Conservation (phyloP, 2,797 vertebrate species). For the Phalloptychus januarius region DNA sequence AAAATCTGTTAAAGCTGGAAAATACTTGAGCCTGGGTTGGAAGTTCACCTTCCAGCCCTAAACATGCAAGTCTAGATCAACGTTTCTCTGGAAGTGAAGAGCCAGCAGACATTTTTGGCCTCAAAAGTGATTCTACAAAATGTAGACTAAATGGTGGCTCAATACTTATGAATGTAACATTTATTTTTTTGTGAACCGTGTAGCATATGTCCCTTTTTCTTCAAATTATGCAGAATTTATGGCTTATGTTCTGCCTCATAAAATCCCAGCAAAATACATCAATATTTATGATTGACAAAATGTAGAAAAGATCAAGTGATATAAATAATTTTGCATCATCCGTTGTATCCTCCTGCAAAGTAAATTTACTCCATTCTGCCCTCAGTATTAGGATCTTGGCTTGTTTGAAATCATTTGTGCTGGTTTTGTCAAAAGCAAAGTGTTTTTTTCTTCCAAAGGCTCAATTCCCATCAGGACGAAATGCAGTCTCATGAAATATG, state of each 20-base stretch:
- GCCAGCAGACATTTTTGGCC: background rate
- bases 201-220: background rate
- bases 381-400: background rate
- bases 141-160: background rate
- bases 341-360: background rate
- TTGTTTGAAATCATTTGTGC: background rate
- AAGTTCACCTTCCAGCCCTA: background rate
- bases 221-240: background rate
- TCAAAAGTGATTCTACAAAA: background rate
- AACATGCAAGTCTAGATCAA: background rate
- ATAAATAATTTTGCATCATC: background rate
- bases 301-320: background rate
- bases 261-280: background rate
- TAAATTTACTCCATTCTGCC: background rate
- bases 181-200: background rate
- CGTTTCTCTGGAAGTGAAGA: background rate
- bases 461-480: slow-evolving; percentile 68
- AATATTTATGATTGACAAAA: background rate
- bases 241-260: background rate
- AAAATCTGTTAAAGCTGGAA: background rate
- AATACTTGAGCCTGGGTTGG: background rate
- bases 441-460: slow-evolving; percentile 39
- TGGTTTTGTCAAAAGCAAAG: slow-evolving; percentile 5
- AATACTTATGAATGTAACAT: background rate
- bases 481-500: slow-evolving; percentile 75